Evolutionary conservation across 2,888 invertebrate genomes (phyloP).

Genomic region (Euzetes globulus): DNA sequence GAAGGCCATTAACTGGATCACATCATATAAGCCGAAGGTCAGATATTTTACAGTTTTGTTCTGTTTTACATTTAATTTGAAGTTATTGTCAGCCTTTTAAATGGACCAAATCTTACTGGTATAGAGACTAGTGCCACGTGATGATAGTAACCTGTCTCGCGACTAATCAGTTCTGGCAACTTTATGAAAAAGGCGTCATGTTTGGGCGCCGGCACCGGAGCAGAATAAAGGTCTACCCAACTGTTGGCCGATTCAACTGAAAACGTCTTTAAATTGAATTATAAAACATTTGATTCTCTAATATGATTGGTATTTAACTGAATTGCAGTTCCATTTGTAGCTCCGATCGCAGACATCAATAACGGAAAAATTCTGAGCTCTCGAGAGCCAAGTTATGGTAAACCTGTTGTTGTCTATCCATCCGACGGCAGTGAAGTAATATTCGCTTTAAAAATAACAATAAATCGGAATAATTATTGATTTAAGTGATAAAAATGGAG

Average conservation of each 20-base stretch:
- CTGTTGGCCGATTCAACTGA: constrained; percentile 36
- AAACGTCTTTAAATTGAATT: background rate
- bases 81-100: background rate
- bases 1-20: constrained; percentile 35
- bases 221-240: constrained; percentile 40
- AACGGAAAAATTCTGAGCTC: constrained; percentile 41
- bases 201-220: constrained; percentile 38
- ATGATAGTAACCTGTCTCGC: constrained; percentile 45
- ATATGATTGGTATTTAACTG: constrained; percentile 36
- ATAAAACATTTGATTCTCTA: constrained; percentile 23
- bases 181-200: constrained; percentile 45
- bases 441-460: constrained; percentile 55
- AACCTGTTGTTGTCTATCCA: constrained; percentile 83
- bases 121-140: constrained; percentile 47
- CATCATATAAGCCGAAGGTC: constrained; percentile 41
- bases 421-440: constrained; percentile 81
- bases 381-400: constrained; percentile 55
- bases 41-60: constrained; percentile 38
- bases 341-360: constrained; percentile 39
- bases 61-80: constrained; percentile 21
- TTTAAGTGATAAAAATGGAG: background rate
- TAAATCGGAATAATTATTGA: background rate
- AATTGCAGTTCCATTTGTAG: constrained; percentile 40
- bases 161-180: constrained; percentile 43
- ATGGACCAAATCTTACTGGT: constrained; percentile 40